phyloP scores from a whole-genome alignment of 2,797 vertebrate genomes.

The Melanotaenia nigrans region DNA sequence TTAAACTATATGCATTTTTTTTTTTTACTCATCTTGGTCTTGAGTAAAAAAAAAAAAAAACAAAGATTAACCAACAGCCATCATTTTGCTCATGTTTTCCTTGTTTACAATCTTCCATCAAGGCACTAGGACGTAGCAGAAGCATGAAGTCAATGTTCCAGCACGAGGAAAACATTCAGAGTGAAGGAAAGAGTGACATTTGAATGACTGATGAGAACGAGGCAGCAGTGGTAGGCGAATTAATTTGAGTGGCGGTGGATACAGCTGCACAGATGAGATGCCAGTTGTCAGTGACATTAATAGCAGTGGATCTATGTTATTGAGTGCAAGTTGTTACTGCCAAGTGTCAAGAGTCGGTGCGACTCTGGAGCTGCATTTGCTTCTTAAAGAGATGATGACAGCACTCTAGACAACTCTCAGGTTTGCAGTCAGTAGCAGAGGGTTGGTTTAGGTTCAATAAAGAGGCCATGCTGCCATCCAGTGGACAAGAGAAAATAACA shows the following conservation, averaged over 20 bases:
- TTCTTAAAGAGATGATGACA: slow-evolving; percentile 4
- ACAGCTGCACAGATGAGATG: slow-evolving; percentile 42
- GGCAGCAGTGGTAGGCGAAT: slow-evolving; percentile 14
- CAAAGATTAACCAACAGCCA: slow-evolving; percentile 14
- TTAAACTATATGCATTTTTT: background rate
- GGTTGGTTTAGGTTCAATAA: background rate
- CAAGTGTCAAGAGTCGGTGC: slow-evolving; percentile 37
- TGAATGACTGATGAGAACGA: slow-evolving; percentile 22
- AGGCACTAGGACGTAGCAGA: slow-evolving; percentile 63
- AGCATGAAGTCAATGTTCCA: slow-evolving; percentile 24
- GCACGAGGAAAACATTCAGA: slow-evolving; percentile 29
- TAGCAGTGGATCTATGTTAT: slow-evolving; percentile 26
- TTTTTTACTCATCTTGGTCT: background rate
- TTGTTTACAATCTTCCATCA: slow-evolving; percentile 27
- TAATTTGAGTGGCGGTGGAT: slow-evolving; percentile 10
- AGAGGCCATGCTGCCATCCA: slow-evolving; percentile 69
- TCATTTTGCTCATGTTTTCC: slow-evolving; percentile 19
- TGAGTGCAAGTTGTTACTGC: slow-evolving; percentile 43
- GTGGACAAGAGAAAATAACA: slow-evolving; percentile 56
- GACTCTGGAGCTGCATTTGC: slow-evolving; percentile 15
- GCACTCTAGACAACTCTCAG: slow-evolving; percentile 15
- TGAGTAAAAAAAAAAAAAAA: slow-evolving; percentile 8
- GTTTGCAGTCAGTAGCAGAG: slow-evolving; percentile 6
- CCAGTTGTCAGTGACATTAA: slow-evolving; percentile 35
- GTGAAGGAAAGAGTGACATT: slow-evolving; percentile 14